Percentiles rank a stretch among this genome's conserved stretches.
Evolutionary conservation across 2,888 invertebrate species (phyloP).

Genomic region (Arge pagana): DNA sequence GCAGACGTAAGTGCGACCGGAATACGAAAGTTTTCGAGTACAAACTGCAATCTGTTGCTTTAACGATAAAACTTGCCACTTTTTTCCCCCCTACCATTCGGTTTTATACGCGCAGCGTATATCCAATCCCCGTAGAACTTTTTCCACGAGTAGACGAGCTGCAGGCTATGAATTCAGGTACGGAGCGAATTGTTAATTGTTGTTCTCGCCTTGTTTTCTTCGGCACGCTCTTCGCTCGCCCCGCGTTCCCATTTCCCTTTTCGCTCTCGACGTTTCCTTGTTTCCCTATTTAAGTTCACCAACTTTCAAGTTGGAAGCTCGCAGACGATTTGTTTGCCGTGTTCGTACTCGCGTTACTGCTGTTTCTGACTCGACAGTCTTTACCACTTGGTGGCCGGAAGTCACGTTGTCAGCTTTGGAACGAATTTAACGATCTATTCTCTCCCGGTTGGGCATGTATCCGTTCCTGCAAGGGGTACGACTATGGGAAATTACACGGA

Average conservation of each 20-base stretch:
- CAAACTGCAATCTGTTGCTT: conserved; percentile 19
- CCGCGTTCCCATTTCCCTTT: neutral
- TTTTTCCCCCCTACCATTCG: no score
- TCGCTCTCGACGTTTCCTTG: neutral
- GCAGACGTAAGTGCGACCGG: no score
- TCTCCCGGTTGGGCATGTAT: no score
- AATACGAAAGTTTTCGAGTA: conserved; percentile 1
- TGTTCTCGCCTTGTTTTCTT: neutral
- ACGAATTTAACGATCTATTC: no score
- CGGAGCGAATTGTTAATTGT: conserved; percentile 14
- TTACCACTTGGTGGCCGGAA: neutral
- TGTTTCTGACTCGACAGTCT: neutral
- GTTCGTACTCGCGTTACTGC: neutral
- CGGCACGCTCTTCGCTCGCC: neutral
- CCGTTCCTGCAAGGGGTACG: no score
- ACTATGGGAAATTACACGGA: no score
- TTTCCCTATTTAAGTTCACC: neutral
- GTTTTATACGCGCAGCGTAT: no score
- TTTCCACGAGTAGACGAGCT: no score
- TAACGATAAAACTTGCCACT: conserved; percentile 18
- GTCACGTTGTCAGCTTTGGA: no score
- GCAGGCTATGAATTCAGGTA: conserved; percentile 5
- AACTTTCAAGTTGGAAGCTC: neutral
- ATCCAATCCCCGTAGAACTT: no score
- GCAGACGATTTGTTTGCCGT: neutral